Conservation (phyloP, 1,140 invertebrate species). For the Rhizoglyphus robini region DNA sequence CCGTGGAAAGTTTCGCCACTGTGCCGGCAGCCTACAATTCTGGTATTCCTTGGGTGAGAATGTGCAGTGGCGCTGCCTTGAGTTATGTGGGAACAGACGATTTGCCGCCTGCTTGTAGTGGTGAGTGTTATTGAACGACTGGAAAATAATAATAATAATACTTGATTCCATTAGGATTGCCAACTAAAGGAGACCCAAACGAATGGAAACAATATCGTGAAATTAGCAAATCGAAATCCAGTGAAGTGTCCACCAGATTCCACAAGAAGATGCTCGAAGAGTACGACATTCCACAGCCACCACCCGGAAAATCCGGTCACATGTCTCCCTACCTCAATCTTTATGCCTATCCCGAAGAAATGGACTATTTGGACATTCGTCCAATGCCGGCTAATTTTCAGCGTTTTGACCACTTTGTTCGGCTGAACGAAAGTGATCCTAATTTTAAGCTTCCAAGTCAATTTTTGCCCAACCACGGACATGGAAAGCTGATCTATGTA, state of each 20-base stretch:
- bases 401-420: constrained; percentile 18
- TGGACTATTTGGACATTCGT: constrained; percentile 20
- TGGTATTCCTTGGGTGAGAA: constrained; percentile 1
- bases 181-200: constrained; percentile 5
- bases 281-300: no score
- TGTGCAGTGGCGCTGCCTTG: not conserved
- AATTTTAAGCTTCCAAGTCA: not conserved
- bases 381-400: not conserved
- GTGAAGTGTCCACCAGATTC: no score
- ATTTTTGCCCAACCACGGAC: not conserved
- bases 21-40: constrained; percentile 1
- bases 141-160: no score
- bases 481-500: constrained; percentile 21
- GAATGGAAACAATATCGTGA: not conserved
- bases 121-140: not conserved
- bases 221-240: no score
- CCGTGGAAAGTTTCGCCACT: constrained; percentile 10
- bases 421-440: not conserved
- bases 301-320: no score
- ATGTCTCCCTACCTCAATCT: constrained; percentile 20
- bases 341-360: constrained; percentile 21
- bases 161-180: not conserved
- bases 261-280: no score
- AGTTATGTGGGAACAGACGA: not conserved
- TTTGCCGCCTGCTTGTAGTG: not conserved